phyloP scores from a whole-genome alignment of 2,888 invertebrate species.

The Drosophila monieri region DNA sequence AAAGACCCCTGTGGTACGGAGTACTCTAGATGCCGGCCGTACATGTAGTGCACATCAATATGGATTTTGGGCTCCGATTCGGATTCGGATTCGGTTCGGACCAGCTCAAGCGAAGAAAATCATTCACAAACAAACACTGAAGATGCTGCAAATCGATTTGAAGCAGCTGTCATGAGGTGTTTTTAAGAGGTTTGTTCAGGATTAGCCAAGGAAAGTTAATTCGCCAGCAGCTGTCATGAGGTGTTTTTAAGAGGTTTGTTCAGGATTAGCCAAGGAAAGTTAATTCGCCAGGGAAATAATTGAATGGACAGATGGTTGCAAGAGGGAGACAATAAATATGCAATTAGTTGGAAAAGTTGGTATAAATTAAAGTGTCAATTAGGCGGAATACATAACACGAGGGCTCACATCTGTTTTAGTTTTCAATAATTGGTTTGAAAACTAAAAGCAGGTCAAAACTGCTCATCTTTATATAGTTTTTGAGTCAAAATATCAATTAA shows the following conservation, averaged over 20 bases:
- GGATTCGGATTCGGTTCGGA: constrained; percentile 17
- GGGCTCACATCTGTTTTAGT: background rate
- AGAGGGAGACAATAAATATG: background rate
- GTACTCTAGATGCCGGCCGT: constrained; percentile 25
- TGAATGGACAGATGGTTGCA: constrained; percentile 3
- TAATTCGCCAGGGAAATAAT: background rate
- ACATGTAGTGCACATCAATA: constrained; percentile 3
- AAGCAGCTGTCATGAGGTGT: constrained; percentile 15
- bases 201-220: constrained; percentile 5
- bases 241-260: background rate
- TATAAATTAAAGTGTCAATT: background rate
- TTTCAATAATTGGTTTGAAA: background rate
- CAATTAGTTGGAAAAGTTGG: background rate
- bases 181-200: background rate
- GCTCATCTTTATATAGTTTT: too few species aligned
- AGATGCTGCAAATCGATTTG: constrained; percentile 30
- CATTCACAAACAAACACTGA: constrained; percentile 24
- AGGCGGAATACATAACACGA: background rate
- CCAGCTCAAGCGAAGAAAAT: constrained; percentile 19
- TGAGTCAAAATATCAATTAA: background rate
- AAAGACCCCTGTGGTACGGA: constrained; percentile 48
- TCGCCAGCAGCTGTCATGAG: constrained; percentile 18
- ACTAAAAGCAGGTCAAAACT: background rate
- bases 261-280: constrained; percentile 5
- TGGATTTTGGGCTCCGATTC: constrained; percentile 1